Percentiles rank a stretch among this genome's conserved stretches.
phyloP scores from a whole-genome alignment of 2,888 invertebrate genomes.

The Auanema freiburgensis region DNA sequence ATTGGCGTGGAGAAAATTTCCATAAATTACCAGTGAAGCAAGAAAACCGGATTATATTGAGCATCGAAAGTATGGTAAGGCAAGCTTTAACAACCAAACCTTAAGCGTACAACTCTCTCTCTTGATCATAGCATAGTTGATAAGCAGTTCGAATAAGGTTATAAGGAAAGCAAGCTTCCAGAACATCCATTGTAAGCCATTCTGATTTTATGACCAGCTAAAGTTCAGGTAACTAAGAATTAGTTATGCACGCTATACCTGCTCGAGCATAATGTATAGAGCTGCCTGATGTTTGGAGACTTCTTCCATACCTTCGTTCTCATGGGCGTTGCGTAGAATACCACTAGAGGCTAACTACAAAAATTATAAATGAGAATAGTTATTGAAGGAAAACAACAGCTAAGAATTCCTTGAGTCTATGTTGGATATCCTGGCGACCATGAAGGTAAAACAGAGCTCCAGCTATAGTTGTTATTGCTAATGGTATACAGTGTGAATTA shows the following conservation, averaged over 20 bases:
- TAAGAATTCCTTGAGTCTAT: slow-evolving; percentile 91
- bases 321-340: slow-evolving; percentile 84
- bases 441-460: slow-evolving; percentile 94
- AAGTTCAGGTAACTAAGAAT: slow-evolving; percentile 28
- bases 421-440: slow-evolving; percentile 92
- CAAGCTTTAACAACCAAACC: not conserved
- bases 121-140: slow-evolving; percentile 69
- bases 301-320: slow-evolving; percentile 87
- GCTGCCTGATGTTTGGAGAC: slow-evolving; percentile 90
- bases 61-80: too few species aligned
- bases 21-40: too few species aligned
- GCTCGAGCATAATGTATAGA: slow-evolving; percentile 88
- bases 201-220: slow-evolving; percentile 96
- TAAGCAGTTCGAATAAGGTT: slow-evolving; percentile 95
- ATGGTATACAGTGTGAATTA: slow-evolving; percentile 96
- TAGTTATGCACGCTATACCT: slow-evolving; percentile 38
- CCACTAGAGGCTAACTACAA: slow-evolving; percentile 86
- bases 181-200: slow-evolving; percentile 94
- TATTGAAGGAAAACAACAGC: slow-evolving; percentile 68
- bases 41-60: too few species aligned
- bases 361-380: slow-evolving; percentile 5
- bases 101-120: slow-evolving; percentile 7
- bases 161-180: slow-evolving; percentile 98
- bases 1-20: too few species aligned
- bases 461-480: slow-evolving; percentile 91